These are phyloP conservation scores for Patella caerulea DNA, from an alignment of 2,888 invertebrate species.

Conservation along the genomic window DNA sequence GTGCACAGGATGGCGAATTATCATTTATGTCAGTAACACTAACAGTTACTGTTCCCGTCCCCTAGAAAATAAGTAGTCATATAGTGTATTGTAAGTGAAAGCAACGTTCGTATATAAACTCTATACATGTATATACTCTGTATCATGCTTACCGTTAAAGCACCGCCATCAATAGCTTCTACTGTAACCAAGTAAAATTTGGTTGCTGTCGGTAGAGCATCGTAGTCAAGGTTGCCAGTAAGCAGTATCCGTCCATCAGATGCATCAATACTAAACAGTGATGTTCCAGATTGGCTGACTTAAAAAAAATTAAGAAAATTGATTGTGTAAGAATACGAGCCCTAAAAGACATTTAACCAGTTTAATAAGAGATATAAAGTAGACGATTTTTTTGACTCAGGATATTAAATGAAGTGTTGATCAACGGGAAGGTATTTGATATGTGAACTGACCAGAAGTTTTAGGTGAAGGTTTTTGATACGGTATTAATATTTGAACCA, in stretches of 20 bases:
- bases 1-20: slow-evolving; percentile 49
- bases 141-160: slow-evolving; percentile 31
- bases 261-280: slow-evolving; percentile 52
- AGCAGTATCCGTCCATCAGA: slow-evolving; percentile 48
- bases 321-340: not conserved
- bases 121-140: not conserved
- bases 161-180: slow-evolving; percentile 52
- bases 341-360: not conserved
- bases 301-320: slow-evolving; percentile 16
- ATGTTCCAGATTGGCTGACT: slow-evolving; percentile 50
- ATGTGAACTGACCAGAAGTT: no score
- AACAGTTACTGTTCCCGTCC: slow-evolving; percentile 55
- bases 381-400: no score
- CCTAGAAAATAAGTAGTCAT: slow-evolving; percentile 37
- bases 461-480: no score
- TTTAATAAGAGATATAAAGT: no score
- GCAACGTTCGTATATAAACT: not conserved
- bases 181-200: slow-evolving; percentile 47
- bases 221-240: slow-evolving; percentile 40
- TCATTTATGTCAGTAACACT: slow-evolving; percentile 56
- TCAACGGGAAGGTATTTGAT: no score
- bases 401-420: no score
- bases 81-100: not conserved
- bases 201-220: slow-evolving; percentile 34
- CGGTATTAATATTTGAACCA: no score